Evolutionary conservation across 2,113 vertebrate genomes (phyloP).

Genomic region (Promerops cafer): DNA sequence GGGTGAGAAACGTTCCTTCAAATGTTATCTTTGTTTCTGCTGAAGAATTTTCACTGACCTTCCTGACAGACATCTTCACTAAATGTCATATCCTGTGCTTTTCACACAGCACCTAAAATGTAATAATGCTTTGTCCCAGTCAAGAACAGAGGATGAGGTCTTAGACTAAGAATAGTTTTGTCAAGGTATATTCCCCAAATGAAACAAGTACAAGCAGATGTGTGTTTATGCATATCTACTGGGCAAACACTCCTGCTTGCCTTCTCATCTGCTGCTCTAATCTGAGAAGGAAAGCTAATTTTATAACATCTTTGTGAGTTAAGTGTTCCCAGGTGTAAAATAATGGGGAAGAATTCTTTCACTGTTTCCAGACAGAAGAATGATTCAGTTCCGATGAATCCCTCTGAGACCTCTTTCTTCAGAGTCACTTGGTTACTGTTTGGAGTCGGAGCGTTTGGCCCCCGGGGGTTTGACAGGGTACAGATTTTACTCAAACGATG

Average conservation of each 20-base stretch:
- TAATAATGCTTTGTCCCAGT: not conserved
- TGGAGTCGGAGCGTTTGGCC: not conserved
- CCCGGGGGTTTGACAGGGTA: not conserved
- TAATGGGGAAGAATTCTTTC: not conserved
- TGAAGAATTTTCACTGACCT: not conserved
- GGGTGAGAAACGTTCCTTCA: not conserved
- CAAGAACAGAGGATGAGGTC: not conserved
- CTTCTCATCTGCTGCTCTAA: not conserved
- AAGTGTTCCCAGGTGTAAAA: slow-evolving; percentile 14
- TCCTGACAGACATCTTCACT: not conserved
- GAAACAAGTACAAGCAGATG: not conserved
- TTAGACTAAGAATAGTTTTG: not conserved
- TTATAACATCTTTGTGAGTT: not conserved
- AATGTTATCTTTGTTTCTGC: not conserved
- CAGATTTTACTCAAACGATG: not conserved
- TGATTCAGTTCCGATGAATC: slow-evolving; percentile 2
- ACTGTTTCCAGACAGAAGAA: not conserved
- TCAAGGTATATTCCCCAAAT: not conserved
- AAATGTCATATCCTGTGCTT: not conserved
- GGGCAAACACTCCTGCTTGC: not conserved
- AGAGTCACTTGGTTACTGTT: not conserved
- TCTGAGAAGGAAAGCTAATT: not conserved
- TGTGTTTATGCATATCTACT: not conserved
- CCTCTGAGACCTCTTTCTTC: not conserved
- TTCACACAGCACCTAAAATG: not conserved